phyloP scores from a whole-genome alignment of 2,113 vertebrate species.

The Saimiri boliviensis region DNA sequence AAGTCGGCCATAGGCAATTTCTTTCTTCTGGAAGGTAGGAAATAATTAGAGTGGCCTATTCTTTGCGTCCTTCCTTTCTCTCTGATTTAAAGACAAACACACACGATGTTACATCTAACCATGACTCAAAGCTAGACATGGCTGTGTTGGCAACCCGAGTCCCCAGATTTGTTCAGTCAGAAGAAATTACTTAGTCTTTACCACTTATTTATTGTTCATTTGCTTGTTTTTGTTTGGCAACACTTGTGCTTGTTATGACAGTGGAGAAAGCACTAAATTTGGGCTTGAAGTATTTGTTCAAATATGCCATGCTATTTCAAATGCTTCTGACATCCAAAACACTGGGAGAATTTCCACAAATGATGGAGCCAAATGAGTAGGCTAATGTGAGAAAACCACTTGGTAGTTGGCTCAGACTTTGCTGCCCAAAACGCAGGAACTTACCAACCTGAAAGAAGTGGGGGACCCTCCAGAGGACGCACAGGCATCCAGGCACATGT shows the following conservation, averaged over 20 bases:
- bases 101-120: background rate
- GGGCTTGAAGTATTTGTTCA: background rate
- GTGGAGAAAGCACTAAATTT: background rate
- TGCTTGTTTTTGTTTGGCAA: background rate
- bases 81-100: background rate
- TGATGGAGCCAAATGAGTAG: no score
- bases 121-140: background rate
- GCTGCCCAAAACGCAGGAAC: background rate
- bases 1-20: background rate
- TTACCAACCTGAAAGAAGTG: background rate
- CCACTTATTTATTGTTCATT: background rate
- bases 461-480: accelerated
- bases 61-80: background rate
- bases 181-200: background rate
- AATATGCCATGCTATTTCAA: background rate
- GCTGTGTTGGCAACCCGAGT: background rate
- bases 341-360: background rate
- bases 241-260: background rate
- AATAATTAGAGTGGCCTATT: background rate
- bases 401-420: accelerated
- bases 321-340: no score
- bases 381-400: background rate
- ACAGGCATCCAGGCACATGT: accelerated
- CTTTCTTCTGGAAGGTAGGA: background rate
- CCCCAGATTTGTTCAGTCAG: background rate